Percentiles rank a stretch among this genome's conserved stretches.
These are phyloP conservation scores for Folsomia candida DNA, from an alignment of 2,888 invertebrate genomes.

Conservation along the genomic window DNA sequence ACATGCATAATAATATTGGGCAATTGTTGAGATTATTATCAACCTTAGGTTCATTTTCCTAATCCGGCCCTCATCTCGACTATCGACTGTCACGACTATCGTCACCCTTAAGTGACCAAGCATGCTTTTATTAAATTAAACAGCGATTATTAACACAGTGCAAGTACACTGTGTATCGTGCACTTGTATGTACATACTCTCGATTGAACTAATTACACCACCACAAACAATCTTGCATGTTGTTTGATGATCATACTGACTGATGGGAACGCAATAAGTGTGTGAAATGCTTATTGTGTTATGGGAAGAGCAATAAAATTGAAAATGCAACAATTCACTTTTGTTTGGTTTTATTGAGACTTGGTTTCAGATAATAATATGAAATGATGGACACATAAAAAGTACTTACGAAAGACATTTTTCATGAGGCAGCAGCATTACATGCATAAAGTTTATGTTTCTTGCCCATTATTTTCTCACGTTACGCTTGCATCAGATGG, in stretches of 20 bases:
- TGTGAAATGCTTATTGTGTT: background rate
- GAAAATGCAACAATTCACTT: too few relatives aligned
- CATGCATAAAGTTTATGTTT: too few relatives aligned
- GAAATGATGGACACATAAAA: too few relatives aligned
- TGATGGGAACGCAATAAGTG: background rate
- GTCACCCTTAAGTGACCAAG: constrained; percentile 5
- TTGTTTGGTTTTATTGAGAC: too few relatives aligned
- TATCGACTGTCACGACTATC: background rate
- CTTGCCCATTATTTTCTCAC: too few relatives aligned
- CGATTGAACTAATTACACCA: background rate
- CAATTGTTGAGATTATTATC: background rate
- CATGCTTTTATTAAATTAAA: background rate
- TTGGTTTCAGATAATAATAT: too few relatives aligned
- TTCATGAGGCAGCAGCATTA: too few relatives aligned
- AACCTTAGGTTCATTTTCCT: background rate
- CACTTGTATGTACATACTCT: too few relatives aligned
- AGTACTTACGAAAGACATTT: too few relatives aligned
- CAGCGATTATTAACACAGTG: background rate
- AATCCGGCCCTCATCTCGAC: background rate
- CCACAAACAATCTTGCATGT: background rate
- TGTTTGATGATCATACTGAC: too few relatives aligned
- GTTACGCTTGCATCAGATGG: background rate
- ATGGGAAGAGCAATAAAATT: too few relatives aligned
- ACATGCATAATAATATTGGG: background rate
- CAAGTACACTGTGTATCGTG: too few relatives aligned